Base-by-base conservation (phyloP, 2,888 invertebrate genomes). In the Ophion ventricosus region DNA sequence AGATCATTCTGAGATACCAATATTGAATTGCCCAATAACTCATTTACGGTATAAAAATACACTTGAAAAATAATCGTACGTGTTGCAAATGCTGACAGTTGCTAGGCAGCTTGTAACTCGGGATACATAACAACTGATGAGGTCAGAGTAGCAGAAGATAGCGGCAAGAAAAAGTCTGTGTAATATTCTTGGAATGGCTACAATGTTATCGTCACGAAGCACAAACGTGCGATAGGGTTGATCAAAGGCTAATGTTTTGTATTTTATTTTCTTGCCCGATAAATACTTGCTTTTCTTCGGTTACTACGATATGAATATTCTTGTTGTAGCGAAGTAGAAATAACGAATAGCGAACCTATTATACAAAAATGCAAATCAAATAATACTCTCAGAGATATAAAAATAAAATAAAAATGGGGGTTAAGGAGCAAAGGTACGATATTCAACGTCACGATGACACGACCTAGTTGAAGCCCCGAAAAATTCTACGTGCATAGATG, bases 241-340 rank as follows among this genome's bases (percentile, higher is more conserved):
- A 43, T 63, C 78, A 78, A 78, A 78, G 82, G 72, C 61, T 67
- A 56, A 54, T 14, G 10, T 43, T 57, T 73, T 73, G 5, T 67
- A 49, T 73, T 7, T 57, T 3, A 40, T 69, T 26, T 57, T 14
- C 14, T 17, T 14, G n/a, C n/a, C n/a, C 17, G 49, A 49, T 49
- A 49, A 49, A 17, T 17, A 17, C 4, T 49, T 17, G 49, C 17
- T 54, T 69, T 61, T 57, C 7, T 73, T 29, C 23, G 1, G n/a
- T 29, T 64, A 11, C n/a, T 4, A 5, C 14, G 49, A 66, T n/a
- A 57, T 35, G 23, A 20, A 3, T n/a, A 72, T 77, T 25, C 54
- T 72, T 57, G 7, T 10, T 82, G 4, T 0, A 49, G 43, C 72
- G 29, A 76, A 56, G 54, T 66, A 81, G 35, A 64, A 29, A 23